Conservation (phyloP, 2,888 invertebrate species). For the Lochmaea crataegi region DNA sequence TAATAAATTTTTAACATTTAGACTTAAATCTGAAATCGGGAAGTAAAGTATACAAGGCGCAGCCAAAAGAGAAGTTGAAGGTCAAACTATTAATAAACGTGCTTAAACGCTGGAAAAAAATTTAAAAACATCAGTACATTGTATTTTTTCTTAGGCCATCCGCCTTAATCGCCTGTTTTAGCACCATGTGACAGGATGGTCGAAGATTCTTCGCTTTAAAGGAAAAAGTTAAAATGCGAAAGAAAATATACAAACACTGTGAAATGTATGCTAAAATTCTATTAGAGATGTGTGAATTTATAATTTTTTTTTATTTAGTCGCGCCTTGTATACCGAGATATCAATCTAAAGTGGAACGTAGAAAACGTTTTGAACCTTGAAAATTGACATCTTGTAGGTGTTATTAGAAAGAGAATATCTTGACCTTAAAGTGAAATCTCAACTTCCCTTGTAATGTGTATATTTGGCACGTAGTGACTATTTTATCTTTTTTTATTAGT, state of each 20-base stretch:
- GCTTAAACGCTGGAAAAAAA: neutral
- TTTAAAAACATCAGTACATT: neutral
- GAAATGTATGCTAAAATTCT: no score
- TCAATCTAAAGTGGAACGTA: neutral
- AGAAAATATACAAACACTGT: no score
- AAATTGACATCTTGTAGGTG: slow-evolving; percentile 3
- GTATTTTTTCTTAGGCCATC: neutral
- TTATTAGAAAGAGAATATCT: neutral
- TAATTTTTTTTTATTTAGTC: neutral
- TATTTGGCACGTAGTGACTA: slow-evolving; percentile 49
- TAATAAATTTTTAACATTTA: slow-evolving; percentile 43
- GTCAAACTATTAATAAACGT: no score
- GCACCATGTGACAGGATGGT: neutral
- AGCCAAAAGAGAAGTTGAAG: neutral
- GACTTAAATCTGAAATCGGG: slow-evolving; percentile 28
- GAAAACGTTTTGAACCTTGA: neutral
- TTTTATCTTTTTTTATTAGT: slow-evolving; percentile 24
- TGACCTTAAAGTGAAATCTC: slow-evolving; percentile 19
- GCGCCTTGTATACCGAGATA: neutral
- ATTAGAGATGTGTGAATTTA: no score
- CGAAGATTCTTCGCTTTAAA: neutral
- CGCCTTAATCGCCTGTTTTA: neutral
- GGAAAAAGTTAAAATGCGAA: no score
- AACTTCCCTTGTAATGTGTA: slow-evolving; percentile 20
- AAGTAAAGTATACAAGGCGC: slow-evolving; percentile 1